Evolutionary conservation across 2,113 vertebrate genomes (phyloP).

Genomic region (Dipodomys stephensi): DNA sequence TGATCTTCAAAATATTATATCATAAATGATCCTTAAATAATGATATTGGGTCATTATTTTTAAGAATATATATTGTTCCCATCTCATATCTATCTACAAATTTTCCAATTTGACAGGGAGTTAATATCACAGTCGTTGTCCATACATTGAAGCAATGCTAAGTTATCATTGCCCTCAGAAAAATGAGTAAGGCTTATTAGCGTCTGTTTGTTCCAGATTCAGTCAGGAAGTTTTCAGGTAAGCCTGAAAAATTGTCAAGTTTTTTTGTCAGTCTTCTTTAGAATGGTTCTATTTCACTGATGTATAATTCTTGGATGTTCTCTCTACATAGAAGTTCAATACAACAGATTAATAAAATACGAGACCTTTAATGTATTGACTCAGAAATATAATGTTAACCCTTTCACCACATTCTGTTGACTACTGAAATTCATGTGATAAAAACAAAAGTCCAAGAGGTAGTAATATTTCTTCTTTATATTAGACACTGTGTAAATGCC

Average conservation of each 20-base stretch:
- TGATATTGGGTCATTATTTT: neutral
- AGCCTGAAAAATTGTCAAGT: neutral
- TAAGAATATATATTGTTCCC: neutral
- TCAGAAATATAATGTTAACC: neutral
- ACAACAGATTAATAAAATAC: neutral
- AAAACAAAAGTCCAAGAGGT: neutral
- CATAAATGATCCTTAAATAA: neutral
- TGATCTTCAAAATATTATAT: neutral
- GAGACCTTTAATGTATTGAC: neutral
- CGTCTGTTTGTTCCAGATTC: neutral
- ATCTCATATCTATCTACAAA: neutral
- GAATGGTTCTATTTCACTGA: no score
- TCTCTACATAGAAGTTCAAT: neutral
- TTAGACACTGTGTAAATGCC: neutral
- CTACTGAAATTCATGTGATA: neutral
- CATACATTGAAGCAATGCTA: neutral
- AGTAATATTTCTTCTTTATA: no score
- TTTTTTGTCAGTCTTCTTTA: no score
- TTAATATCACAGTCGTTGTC: neutral
- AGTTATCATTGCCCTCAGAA: neutral
- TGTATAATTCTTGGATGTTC: neutral
- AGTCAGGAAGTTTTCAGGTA: neutral
- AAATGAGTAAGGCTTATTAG: neutral
- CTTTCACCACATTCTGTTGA: neutral
- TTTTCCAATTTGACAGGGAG: neutral